Base-by-base conservation (phyloP, 2,888 invertebrate genomes). In the Lepas anatifera region DNA sequence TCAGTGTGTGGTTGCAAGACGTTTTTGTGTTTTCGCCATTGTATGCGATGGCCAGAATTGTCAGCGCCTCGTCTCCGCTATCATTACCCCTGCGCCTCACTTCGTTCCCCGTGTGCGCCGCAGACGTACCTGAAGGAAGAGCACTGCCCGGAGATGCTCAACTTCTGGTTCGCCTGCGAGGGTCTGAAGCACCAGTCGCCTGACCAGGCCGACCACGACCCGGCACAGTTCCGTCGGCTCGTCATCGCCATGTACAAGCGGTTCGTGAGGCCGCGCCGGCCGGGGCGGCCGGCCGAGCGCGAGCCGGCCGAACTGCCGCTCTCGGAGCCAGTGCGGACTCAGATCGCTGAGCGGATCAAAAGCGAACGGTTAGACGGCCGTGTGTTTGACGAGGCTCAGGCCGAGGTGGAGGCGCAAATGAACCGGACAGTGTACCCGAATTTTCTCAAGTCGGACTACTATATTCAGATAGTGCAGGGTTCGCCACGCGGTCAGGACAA, bases 81-180 rank as follows among this genome's bases (percentile, higher is more conserved):
- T n/a, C n/a, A n/a, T n/a, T n/a, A n/a, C n/a, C n/a, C n/a, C n/a
- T n/a, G n/a, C n/a, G n/a, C n/a, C n/a, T n/a, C n/a, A n/a, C n/a
- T n/a, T n/a, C n/a, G n/a, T n/a, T n/a, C n/a, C 41, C 41, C 41
- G 41, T 41, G 41, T 13, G n/a, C 41, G 11, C 4, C 3, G 41
- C 72, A 72, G 68, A 48, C 69, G 25, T 74, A 69, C 64, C 69
- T 74, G 29, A 68, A 69, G 50, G 70, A 72, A 32, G 74, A 74
- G 68, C 72, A 71, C 37, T 72, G 71, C 25, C 70, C 66, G 43
- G 70, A 72, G 66, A 48, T 70, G 10, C 70, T 76, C 27, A 77
- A 80, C 70, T 96, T 96, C 83, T 95, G 92, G 87, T 95, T 95
- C 83, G 95, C 95, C 69, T 92, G 92, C 81, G 89, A 92, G 79